phyloP scores from a whole-genome alignment of 1,140 invertebrate genomes.

The Epicauta chinensis region DNA sequence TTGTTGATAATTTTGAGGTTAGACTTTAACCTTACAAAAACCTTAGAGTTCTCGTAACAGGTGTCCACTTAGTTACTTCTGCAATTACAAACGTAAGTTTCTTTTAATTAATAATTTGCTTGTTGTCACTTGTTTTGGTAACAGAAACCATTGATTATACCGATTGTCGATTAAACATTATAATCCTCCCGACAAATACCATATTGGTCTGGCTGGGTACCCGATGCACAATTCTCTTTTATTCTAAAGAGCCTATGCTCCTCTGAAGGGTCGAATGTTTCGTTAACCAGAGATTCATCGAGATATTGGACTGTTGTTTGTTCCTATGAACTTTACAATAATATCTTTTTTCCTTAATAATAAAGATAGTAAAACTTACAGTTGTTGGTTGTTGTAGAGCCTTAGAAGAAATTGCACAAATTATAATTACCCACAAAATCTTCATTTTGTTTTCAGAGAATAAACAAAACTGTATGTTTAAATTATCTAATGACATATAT shows the following conservation, averaged over 20 bases:
- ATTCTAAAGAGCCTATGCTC: slow-evolving; percentile 50
- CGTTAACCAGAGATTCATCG: slow-evolving; percentile 51
- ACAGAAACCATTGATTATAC: no score
- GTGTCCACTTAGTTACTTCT: background rate
- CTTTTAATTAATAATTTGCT: no score
- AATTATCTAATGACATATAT: no score
- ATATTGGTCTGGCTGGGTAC: slow-evolving; percentile 22
- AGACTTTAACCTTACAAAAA: background rate
- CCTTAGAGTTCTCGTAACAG: background rate
- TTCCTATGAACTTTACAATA: slow-evolving; percentile 40
- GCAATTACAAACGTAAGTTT: no score
- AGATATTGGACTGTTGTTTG: slow-evolving; percentile 51
- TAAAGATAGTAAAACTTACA: slow-evolving; percentile 12
- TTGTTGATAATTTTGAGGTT: slow-evolving; percentile 13
- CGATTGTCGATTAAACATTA: background rate
- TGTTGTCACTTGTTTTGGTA: no score
- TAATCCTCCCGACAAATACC: slow-evolving; percentile 15
- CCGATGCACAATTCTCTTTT: slow-evolving; percentile 20
- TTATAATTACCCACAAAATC: background rate
- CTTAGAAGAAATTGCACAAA: background rate
- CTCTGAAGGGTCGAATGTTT: slow-evolving; percentile 57
- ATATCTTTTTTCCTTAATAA: no score
- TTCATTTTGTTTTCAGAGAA: slow-evolving; percentile 4
- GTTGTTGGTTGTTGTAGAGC: slow-evolving; percentile 1
- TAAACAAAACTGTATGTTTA: background rate